A percentile compares a stretch with the other conserved stretches of the same genome.
Evolutionary conservation across 1,140 invertebrate genomes (phyloP).

Genomic region (Bombus breviceps): DNA sequence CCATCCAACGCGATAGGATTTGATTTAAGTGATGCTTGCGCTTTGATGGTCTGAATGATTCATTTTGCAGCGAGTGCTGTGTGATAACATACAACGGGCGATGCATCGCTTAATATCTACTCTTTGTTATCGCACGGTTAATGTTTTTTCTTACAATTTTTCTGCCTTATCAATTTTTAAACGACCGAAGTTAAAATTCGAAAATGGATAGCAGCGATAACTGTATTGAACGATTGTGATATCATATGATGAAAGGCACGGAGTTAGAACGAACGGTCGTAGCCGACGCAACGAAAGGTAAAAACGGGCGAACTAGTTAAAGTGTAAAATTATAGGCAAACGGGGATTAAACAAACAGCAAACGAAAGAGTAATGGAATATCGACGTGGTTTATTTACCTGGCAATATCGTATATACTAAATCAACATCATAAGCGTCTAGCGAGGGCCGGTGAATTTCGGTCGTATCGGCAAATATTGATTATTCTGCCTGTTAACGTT

Average conservation of each 20-base stretch:
- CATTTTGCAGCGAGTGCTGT: neutral
- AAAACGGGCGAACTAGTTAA: neutral
- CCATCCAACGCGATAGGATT: neutral
- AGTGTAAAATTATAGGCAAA: neutral
- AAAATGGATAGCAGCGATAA: too few species aligned
- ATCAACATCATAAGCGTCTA: slow-evolving; percentile 46
- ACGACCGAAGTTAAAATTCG: too few species aligned
- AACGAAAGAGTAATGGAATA: slow-evolving; percentile 43
- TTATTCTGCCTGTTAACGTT: slow-evolving; percentile 38
- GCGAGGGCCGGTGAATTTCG: slow-evolving; percentile 18
- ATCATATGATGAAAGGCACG: too few species aligned
- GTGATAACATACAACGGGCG: neutral
- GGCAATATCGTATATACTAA: slow-evolving; percentile 23
- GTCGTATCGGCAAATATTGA: slow-evolving; percentile 43
- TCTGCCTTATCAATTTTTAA: too few species aligned
- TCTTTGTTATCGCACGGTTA: neutral
- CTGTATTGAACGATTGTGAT: too few species aligned
- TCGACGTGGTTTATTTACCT: slow-evolving; percentile 17
- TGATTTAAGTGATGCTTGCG: neutral
- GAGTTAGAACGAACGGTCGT: neutral
- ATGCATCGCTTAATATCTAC: neutral
- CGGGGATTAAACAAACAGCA: slow-evolving; percentile 28
- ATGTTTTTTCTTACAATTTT: too few species aligned
- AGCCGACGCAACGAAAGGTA: too few species aligned
- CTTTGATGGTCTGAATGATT: neutral